Base-by-base conservation (phyloP, 2,888 invertebrate genomes). In the Digitonthophagus gazella region DNA sequence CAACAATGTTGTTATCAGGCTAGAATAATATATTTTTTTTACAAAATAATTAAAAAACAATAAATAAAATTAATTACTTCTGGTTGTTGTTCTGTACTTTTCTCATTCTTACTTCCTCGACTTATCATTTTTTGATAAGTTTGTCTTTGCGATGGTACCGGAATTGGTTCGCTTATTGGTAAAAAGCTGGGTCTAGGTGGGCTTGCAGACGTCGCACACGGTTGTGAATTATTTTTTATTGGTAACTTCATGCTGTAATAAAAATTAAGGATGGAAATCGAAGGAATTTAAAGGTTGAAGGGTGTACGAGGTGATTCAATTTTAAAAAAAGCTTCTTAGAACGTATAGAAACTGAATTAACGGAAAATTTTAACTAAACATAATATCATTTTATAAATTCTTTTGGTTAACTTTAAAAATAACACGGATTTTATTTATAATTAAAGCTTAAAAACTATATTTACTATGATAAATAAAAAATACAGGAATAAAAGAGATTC, bases 161-260 rank as follows among this genome's bases (percentile, higher is more conserved):
- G 92, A 73, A 92, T 89, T 3, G 93, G 92, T 79, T 92, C 91
- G 3, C 91, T 89, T 71, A 91, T 90, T 20, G 90, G 90, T 71
- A 91, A 82, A 75, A 87, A 89, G 77, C 88, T 88, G 15, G 91
- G 91, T 72, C 91, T 81, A 22, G 90, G 89, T 68, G 90, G 90
- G 81, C 90, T 90, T 1, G 84, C 84, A 16, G 75, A 64, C 8
- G 71, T 69, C 14, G 68, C 71, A 64, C 71, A 70, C 5, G 72
- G 72, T 66, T 74, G 74, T 6, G 72, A 71, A 11, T 74, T 70
- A 8, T 70, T 66, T 66, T 68, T 65, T 2, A 67, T 65, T 0
- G 68, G 55, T 18, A 69, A 56, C 63, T 70, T 71, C 64, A 71
- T 71, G 64, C 15, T 70, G 71, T 63, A 64, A 56, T 44, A 3